These are phyloP conservation scores for Protobothrops flavoviridis DNA, from an alignment of 2,113 vertebrate genomes.

Conservation along the genomic window DNA sequence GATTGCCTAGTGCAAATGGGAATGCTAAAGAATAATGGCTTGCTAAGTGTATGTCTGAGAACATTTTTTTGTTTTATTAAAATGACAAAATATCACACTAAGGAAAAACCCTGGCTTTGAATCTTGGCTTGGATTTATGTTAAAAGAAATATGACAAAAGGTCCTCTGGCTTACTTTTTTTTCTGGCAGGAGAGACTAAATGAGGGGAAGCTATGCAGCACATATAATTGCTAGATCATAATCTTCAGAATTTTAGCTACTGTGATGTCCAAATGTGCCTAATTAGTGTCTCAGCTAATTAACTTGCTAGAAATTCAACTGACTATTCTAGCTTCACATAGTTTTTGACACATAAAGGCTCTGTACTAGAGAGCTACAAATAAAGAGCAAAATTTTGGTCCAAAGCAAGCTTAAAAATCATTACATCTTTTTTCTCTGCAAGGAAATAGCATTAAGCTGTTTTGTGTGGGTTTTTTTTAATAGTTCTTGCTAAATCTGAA, in stretches of 20 bases:
- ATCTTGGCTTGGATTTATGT: neutral
- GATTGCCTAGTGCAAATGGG: no score
- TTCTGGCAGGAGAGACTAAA: neutral
- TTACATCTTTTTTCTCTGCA: neutral
- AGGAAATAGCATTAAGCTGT: neutral
- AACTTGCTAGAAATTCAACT: slow-evolving; percentile 9
- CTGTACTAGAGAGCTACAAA: neutral
- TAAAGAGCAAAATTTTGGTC: neutral
- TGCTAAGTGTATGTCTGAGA: no score
- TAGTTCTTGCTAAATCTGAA: neutral
- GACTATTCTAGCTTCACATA: neutral
- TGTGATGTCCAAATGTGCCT: neutral
- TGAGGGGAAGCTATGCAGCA: neutral
- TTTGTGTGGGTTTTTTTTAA: neutral
- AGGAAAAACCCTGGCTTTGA: neutral
- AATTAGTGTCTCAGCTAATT: neutral
- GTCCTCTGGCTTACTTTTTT: neutral
- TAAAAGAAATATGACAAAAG: neutral
- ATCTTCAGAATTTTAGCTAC: neutral
- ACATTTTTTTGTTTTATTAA: no score
- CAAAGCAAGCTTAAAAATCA: neutral
- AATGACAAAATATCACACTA: no score
- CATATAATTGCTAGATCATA: neutral
- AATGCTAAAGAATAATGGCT: no score
- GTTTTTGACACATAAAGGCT: neutral